Percentiles rank a stretch among this genome's conserved stretches.
Conservation (phyloP, 1,140 invertebrate species). For the Oppia nitens region DNA sequence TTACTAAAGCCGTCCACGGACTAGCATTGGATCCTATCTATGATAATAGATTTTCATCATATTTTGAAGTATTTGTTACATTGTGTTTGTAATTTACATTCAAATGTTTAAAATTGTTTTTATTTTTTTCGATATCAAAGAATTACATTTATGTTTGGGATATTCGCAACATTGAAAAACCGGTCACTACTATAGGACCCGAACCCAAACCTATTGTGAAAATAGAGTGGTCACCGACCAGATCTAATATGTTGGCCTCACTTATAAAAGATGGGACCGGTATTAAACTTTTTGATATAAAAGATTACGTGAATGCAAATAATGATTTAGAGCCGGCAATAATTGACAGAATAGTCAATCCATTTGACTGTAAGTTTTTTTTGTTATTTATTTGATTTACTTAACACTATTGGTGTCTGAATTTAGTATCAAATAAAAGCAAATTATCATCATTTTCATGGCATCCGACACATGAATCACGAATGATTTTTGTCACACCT, state of each 20-base stretch:
- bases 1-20: conserved; percentile 65
- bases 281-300: conserved; percentile 60
- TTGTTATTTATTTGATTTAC: not conserved
- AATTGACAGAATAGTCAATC: conserved; percentile 44
- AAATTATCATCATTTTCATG: conserved; percentile 54
- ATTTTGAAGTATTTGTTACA: conserved; percentile 43
- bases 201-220: conserved; percentile 52
- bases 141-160: conserved; percentile 14
- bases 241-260: conserved; percentile 55
- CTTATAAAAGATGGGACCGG: conserved; percentile 47
- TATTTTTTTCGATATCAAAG: conserved; percentile 4
- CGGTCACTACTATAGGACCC: conserved; percentile 19
- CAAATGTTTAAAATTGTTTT: not conserved
- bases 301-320: conserved; percentile 45
- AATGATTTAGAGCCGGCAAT: conserved; percentile 55
- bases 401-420: conserved; percentile 16
- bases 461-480: conserved; percentile 59
- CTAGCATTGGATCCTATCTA: conserved; percentile 56
- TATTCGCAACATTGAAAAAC: conserved; percentile 7
- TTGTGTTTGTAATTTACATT: not conserved
- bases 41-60: conserved; percentile 60
- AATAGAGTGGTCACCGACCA: conserved; percentile 75
- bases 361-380: conserved; percentile 8
- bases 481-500: conserved; percentile 47
- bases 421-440: conserved; percentile 23